Percentiles rank a stretch among this genome's conserved stretches.
These are phyloP conservation scores for Upupa epops DNA, from an alignment of 2,113 vertebrate genomes.

Conservation along the genomic window DNA sequence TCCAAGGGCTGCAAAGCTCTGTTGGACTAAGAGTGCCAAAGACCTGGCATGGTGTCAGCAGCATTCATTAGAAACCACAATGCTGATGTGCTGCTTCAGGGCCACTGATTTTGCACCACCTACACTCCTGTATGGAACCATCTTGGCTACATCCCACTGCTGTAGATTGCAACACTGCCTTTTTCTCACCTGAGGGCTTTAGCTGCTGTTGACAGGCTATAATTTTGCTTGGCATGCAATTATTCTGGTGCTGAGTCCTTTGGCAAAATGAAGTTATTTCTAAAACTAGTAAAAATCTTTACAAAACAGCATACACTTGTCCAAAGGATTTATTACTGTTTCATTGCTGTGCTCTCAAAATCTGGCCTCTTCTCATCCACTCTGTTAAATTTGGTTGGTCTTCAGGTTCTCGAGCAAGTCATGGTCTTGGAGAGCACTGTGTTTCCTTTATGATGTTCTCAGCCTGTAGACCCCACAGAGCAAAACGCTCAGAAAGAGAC, in stretches of 20 bases:
- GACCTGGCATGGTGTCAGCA: not conserved
- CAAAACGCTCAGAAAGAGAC: not conserved
- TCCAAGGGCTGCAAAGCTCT: not conserved
- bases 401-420: not conserved
- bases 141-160: not conserved
- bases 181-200: slow-evolving; percentile 4
- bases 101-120: not conserved
- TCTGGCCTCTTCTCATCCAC: not conserved
- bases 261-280: not conserved
- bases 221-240: slow-evolving; percentile 23
- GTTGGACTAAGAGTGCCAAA: not conserved
- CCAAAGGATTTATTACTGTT: not conserved
- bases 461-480: not conserved
- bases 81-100: not conserved
- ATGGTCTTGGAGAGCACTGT: not conserved
- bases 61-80: not conserved
- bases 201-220: not conserved
- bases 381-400: not conserved
- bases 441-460: not conserved
- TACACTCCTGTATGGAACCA: not conserved
- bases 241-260: not conserved
- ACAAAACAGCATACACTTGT: not conserved
- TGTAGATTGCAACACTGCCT: not conserved
- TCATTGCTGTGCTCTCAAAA: not conserved
- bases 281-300: not conserved